A percentile compares a stretch with the other conserved stretches of the same genome.
phyloP scores from a whole-genome alignment of 1,140 invertebrate genomes.

The Diachasmimorpha longicaudata region DNA sequence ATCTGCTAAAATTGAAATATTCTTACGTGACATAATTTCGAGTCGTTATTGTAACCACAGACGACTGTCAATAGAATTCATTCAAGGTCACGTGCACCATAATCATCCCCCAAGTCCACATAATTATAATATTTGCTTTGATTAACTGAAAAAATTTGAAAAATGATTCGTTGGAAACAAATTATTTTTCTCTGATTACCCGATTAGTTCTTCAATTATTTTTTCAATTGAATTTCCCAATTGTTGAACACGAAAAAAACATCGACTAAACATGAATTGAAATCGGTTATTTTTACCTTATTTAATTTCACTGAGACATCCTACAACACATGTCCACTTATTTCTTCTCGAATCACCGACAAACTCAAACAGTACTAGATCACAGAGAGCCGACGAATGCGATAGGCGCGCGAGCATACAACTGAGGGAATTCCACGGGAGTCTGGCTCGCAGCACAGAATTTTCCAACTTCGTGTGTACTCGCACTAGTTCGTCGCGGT shows the following conservation, averaged over 20 bases:
- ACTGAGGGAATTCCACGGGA: conserved; percentile 57
- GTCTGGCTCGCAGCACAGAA: conserved; percentile 41
- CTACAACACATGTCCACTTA: neutral
- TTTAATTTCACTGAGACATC: neutral
- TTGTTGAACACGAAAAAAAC: neutral
- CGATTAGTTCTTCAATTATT: too few relatives aligned
- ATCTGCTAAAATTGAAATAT: too few relatives aligned
- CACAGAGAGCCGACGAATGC: conserved; percentile 15
- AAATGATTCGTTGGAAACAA: too few relatives aligned
- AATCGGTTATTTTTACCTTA: neutral
- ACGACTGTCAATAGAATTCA: too few relatives aligned
- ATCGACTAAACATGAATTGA: neutral
- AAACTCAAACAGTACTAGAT: conserved; percentile 10
- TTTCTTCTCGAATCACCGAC: neutral
- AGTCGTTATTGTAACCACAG: too few relatives aligned
- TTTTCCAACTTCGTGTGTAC: conserved; percentile 36
- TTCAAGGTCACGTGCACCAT: too few relatives aligned
- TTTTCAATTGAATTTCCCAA: too few relatives aligned
- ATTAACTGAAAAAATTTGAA: too few relatives aligned
- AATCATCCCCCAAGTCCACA: too few relatives aligned
- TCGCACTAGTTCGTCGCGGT: conserved; percentile 40
- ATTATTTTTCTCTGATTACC: too few relatives aligned
- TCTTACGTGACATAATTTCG: too few relatives aligned
- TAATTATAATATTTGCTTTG: too few relatives aligned
- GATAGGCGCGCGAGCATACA: conserved; percentile 41